A percentile compares a stretch with the other conserved stretches of the same genome.
phyloP scores from a whole-genome alignment of 2,888 invertebrate species.

The Phaonia tiefii region DNA sequence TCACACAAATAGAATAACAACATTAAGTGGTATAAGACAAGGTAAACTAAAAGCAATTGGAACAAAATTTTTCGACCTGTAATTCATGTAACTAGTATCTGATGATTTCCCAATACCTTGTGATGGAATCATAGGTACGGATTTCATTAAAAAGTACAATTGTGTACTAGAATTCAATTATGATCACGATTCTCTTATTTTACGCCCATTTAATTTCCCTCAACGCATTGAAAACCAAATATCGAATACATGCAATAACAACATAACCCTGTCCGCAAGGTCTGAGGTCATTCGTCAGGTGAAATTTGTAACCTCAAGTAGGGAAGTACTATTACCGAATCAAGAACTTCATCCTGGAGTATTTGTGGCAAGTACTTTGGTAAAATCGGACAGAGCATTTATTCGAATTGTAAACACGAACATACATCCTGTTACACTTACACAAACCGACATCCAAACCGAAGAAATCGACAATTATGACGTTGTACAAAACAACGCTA shows the following conservation, averaged over 20 bases:
- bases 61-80: neutral
- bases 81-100: neutral
- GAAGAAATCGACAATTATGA: neutral
- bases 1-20: neutral
- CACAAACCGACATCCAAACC: neutral
- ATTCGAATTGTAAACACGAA: neutral
- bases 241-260: neutral
- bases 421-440: slow-evolving; percentile 16
- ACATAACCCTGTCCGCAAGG: neutral
- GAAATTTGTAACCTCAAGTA: neutral
- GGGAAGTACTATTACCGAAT: slow-evolving; percentile 7
- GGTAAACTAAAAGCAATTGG: neutral
- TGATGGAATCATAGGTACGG: slow-evolving; percentile 2
- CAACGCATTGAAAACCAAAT: neutral
- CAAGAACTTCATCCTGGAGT: slow-evolving; percentile 8
- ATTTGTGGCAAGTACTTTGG: slow-evolving; percentile 20
- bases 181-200: neutral
- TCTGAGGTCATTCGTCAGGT: neutral
- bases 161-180: neutral
- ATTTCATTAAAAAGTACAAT: slow-evolving; percentile 6
- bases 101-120: slow-evolving; percentile 11
- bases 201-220: neutral
- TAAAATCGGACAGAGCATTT: slow-evolving; percentile 15
- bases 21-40: neutral
- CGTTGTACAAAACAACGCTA: neutral